Evolutionary conservation across 2,888 invertebrate species (phyloP), one percentile per base, ranked within the genome.

Genomic region (Podotricha telesiphe): DNA sequence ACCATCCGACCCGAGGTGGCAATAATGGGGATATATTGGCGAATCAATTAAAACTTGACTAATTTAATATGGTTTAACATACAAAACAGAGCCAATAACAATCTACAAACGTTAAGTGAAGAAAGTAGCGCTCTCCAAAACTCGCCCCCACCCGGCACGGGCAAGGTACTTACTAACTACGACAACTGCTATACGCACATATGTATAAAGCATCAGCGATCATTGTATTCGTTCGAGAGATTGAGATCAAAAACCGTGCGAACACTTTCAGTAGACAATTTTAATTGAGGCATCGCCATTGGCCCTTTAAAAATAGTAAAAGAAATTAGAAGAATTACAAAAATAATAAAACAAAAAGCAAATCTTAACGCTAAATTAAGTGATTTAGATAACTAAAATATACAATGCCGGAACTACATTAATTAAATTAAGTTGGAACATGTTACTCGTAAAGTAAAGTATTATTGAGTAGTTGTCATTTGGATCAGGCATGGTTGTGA

Each of bases 401-500:
- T 88, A 86, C 84, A 84, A 81, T 83, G 80, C 84, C 80, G 79
- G 81, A 81, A 83, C 80, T 82, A 85, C 80, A 78, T 80, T 78
- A 84, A 85, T 74, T 82, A 84, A 80, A 85, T 84, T 80, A 89
- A 79, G 80, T 82, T 82, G 85, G 84, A 89, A 89, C 87, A 86
- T 84, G 78, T 84, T 85, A 84, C 84, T 86, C 84, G 82, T 80
- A 48, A 67, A 58, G 79, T 17, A 45, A 42, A 79, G 68, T 73
- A 74, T 82, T 81, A 80, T 85, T 85, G 89, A 91, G 88, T 89
- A 88, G 82, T 85, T 84, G 84, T 85, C 86, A 91, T 91, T 91
- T 93, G 92, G 92, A 91, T 92, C 83, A 85, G 80, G 87, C 90
- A 90, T 91, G 89, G 88, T 88, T 86, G 83, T 73, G 80, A 77